Base-by-base conservation (phyloP, 2,113 vertebrate species). In the Blennius ocellaris region DNA sequence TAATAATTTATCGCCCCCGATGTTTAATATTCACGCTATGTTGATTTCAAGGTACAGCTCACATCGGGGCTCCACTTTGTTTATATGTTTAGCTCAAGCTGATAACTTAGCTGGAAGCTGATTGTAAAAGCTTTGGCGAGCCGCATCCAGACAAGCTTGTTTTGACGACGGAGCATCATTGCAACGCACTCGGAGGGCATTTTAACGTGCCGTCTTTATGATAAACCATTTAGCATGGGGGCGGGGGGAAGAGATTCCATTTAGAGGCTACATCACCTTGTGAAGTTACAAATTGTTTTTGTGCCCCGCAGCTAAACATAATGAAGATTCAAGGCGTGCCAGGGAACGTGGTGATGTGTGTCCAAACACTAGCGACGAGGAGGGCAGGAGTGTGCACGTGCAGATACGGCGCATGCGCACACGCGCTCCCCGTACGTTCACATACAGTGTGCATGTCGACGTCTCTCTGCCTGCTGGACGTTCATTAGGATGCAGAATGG, bases 201-300 rank as follows among this genome's bases (percentile, higher is more conserved):
- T 83, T 80, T 54, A 63, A 62, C 73, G 64, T 48, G 52, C 67
- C 55, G 68, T 71, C 79, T 59, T 81, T 48, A 79, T 79, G 80
- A 85, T 81, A 58, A 87, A 86, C 78, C 78, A 55, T 88, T 91
- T 86, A 86, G 81, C 55, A 21, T 40, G 41, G 61, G 44, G 49
- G 70, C 40, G 68, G 66, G 76, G 70, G 73, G 73, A 86, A 81
- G 82, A 78, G 68, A 77, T 76, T 87, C 85, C 80, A 81, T 90
- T 92, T 87, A 89, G 80, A 49, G 67, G 73, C 76, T 62, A 70
- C 77, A 87, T 88, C 86, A 83, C 82, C 80, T 89, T 83, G 69
- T 70, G 73, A 85, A 84, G 85, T 83, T 87, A 72, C 80, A 92
- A 91, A 90, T 90, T 87, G 83, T 90, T 87, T 91, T 90, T 80